phyloP scores from a whole-genome alignment of 1,140 invertebrate species.

The Meteorus sp. region DNA sequence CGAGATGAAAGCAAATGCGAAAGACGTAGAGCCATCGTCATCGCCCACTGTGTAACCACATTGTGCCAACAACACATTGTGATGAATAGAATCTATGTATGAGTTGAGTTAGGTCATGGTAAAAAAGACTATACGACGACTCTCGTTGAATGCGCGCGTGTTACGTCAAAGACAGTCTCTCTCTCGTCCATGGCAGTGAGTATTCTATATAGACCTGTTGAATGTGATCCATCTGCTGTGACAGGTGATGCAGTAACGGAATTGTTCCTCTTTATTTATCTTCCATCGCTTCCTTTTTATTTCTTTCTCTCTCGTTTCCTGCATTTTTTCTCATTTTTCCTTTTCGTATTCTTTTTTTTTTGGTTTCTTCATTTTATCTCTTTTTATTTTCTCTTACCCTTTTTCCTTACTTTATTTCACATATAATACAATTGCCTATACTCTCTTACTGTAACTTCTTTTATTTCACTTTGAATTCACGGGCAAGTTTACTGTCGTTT shows the following conservation, averaged over 20 bases:
- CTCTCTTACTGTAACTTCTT: too few species aligned
- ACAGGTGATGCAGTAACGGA: slow-evolving; percentile 44
- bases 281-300: slow-evolving; percentile 8
- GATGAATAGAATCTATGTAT: slow-evolving; percentile 16
- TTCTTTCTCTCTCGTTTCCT: neutral
- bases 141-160: too few species aligned
- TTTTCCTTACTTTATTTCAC: neutral
- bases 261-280: slow-evolving; percentile 33
- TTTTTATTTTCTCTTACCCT: neutral
- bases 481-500: neutral
- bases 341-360: neutral
- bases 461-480: neutral
- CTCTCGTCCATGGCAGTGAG: slow-evolving; percentile 5
- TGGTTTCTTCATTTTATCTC: neutral
- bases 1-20: too few species aligned
- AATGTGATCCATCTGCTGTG: slow-evolving; percentile 35
- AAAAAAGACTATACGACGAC: too few species aligned
- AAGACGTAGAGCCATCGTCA: too few species aligned
- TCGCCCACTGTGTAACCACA: too few species aligned
- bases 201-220: slow-evolving; percentile 43
- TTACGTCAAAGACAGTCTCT: neutral
- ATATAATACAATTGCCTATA: neutral
- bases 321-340: neutral
- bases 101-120: neutral
- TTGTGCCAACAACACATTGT: too few species aligned